Conservation (phyloP, 1,140 invertebrate species). For the Micrasema longulum region DNA sequence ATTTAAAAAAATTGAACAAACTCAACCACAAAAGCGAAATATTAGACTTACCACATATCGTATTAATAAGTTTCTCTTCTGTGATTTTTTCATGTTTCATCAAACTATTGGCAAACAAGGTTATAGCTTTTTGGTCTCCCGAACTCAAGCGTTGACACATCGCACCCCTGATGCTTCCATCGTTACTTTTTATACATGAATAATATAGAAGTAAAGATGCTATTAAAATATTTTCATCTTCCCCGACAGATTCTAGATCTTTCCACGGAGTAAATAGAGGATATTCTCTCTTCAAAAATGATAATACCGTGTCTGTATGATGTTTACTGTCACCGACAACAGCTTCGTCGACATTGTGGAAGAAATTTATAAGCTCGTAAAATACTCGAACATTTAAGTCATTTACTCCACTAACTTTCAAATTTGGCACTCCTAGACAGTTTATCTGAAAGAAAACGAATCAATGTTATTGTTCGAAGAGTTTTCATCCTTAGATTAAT, state of each 20-base stretch:
- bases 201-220: slow-evolving; percentile 43
- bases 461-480: slow-evolving; percentile 1
- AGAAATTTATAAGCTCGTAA: slow-evolving; percentile 24
- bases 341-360: slow-evolving; percentile 19
- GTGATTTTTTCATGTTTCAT: slow-evolving; percentile 44
- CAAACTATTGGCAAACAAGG: slow-evolving; percentile 44
- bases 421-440: slow-evolving; percentile 35
- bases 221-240: slow-evolving; percentile 36
- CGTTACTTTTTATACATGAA: slow-evolving; percentile 45
- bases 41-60: slow-evolving; percentile 36
- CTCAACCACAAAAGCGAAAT: too few relatives aligned
- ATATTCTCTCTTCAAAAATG: slow-evolving; percentile 47
- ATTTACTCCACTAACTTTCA: slow-evolving; percentile 13
- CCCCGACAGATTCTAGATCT: background rate
- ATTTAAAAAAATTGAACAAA: too few relatives aligned
- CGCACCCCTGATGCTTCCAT: slow-evolving; percentile 23
- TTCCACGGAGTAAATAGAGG: slow-evolving; percentile 31
- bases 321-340: background rate
- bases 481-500: background rate
- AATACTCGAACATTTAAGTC: slow-evolving; percentile 24
- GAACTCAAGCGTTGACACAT: slow-evolving; percentile 45
- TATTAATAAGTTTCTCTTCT: slow-evolving; percentile 34
- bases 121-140: slow-evolving; percentile 45
- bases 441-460: slow-evolving; percentile 37
- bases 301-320: slow-evolving; percentile 1